phyloP scores from a whole-genome alignment of 2,113 vertebrate species.

The Gracilinanus agilis region DNA sequence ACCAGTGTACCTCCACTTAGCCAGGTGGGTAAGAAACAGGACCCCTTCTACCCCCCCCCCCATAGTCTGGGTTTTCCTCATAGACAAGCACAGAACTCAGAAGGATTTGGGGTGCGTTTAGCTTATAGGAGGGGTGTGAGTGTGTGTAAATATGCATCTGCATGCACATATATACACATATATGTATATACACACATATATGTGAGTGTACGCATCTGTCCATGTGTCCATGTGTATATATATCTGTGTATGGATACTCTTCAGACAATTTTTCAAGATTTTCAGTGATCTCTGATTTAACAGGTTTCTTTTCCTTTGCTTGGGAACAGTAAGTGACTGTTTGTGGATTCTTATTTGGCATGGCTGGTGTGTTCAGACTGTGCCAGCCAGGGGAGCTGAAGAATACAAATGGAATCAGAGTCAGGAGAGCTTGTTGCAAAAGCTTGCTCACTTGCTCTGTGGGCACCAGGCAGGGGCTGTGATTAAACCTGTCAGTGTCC shows the following conservation, averaged over 20 bases:
- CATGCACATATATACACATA: too few relatives aligned
- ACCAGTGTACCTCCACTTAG: constrained; percentile 55
- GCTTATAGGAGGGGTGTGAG: constrained; percentile 5
- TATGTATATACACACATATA: too few relatives aligned
- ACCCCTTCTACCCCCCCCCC: neutral
- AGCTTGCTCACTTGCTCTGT: too few relatives aligned
- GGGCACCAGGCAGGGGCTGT: neutral
- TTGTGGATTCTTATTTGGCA: neutral
- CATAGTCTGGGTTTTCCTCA: constrained; percentile 33
- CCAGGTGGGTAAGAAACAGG: constrained; percentile 65
- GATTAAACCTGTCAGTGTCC: constrained; percentile 29
- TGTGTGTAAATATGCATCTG: too few relatives aligned
- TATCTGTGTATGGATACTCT: neutral
- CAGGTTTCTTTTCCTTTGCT: neutral
- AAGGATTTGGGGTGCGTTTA: constrained; percentile 39
- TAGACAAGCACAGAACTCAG: constrained; percentile 29
- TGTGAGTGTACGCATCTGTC: too few relatives aligned
- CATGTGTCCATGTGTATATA: too few relatives aligned
- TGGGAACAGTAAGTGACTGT: neutral
- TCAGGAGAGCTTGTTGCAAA: too few relatives aligned
- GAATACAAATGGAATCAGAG: neutral
- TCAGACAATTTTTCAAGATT: neutral
- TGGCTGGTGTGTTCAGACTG: neutral
- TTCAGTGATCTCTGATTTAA: neutral
- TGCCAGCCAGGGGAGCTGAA: too few relatives aligned